phyloP scores from a whole-genome alignment of 2,888 invertebrate genomes.

The Drosophila formosana region DNA sequence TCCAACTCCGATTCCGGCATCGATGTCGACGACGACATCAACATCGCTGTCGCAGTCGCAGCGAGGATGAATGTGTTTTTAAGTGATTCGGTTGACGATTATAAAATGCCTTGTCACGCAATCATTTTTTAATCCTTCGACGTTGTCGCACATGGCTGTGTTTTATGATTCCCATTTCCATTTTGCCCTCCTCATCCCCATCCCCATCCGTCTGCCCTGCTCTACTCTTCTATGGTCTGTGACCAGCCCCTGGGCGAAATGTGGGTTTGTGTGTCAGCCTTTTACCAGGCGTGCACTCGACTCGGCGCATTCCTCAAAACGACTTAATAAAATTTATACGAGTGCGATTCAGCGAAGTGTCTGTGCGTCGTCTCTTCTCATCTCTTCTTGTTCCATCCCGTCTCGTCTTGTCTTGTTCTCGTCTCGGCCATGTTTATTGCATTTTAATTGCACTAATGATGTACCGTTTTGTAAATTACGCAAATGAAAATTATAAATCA shows the following conservation, averaged over 20 bases:
- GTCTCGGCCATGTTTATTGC: conserved; percentile 63
- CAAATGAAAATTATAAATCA: conserved; percentile 66
- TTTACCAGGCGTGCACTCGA: conserved; percentile 38
- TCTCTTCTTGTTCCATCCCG: neutral
- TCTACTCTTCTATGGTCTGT: conserved; percentile 9
- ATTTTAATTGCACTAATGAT: conserved; percentile 80
- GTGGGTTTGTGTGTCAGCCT: conserved; percentile 66
- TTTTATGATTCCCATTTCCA: conserved; percentile 49
- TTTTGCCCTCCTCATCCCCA: neutral
- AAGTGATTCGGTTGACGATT: conserved; percentile 77
- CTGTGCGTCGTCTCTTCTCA: conserved; percentile 21
- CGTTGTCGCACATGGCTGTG: conserved; percentile 61
- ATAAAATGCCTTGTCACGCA: conserved; percentile 82
- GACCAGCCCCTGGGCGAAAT: conserved; percentile 37
- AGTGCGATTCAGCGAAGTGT: conserved; percentile 24
- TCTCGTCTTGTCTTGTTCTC: conserved; percentile 14
- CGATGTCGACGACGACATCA: neutral
- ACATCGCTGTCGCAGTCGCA: neutral
- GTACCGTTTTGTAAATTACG: conserved; percentile 72
- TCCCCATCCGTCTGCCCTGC: neutral
- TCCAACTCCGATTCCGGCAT: neutral
- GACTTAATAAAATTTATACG: conserved; percentile 79
- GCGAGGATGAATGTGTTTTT: conserved; percentile 64
- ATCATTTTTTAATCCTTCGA: conserved; percentile 79
- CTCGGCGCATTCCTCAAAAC: conserved; percentile 63